Evolutionary conservation across 64 coral and sea anemone species (phyloP).

Genomic region (Porites lutea): DNA sequence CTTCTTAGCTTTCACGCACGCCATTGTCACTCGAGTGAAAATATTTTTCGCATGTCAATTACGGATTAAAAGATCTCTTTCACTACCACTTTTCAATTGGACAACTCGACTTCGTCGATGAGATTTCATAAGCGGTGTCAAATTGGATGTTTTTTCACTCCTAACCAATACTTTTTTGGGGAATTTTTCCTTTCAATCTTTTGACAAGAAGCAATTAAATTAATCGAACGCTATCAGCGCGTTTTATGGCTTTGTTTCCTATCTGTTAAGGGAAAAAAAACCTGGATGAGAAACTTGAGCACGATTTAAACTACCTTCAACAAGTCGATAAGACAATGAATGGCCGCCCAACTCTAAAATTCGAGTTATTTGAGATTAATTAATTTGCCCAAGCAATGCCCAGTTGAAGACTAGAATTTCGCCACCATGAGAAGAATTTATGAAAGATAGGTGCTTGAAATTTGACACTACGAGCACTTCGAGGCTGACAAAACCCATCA

Average conservation of each 20-base stretch:
- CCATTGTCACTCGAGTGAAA: slow-evolving; percentile 17
- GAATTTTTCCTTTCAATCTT: neutral
- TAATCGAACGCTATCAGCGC: slow-evolving; percentile 55
- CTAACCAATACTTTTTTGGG: neutral
- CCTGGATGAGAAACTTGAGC: slow-evolving; percentile 64
- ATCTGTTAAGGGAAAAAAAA: slow-evolving; percentile 30
- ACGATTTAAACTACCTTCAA: slow-evolving; percentile 70
- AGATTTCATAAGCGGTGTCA: neutral
- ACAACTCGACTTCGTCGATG: neutral
- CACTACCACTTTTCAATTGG: neutral
- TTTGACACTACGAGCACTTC: slow-evolving; percentile 80
- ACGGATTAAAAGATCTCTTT: slow-evolving; percentile 46
- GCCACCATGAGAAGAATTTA: slow-evolving; percentile 77
- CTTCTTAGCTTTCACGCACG: slow-evolving; percentile 17
- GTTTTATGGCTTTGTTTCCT: slow-evolving; percentile 41
- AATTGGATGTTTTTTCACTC: neutral
- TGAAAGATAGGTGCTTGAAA: slow-evolving; percentile 73
- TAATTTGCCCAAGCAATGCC: slow-evolving; percentile 82
- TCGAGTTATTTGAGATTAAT: slow-evolving; percentile 79
- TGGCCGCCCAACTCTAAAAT: slow-evolving; percentile 48
- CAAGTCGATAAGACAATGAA: slow-evolving; percentile 65
- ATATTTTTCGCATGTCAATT: neutral
- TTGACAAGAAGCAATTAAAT: slow-evolving; percentile 57
- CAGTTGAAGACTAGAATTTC: slow-evolving; percentile 81
- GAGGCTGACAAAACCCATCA: slow-evolving; percentile 92